Percentiles rank a stretch among this genome's conserved stretches.
Conservation (phyloP, 2,888 invertebrate genomes). For the Melipona beecheii region DNA sequence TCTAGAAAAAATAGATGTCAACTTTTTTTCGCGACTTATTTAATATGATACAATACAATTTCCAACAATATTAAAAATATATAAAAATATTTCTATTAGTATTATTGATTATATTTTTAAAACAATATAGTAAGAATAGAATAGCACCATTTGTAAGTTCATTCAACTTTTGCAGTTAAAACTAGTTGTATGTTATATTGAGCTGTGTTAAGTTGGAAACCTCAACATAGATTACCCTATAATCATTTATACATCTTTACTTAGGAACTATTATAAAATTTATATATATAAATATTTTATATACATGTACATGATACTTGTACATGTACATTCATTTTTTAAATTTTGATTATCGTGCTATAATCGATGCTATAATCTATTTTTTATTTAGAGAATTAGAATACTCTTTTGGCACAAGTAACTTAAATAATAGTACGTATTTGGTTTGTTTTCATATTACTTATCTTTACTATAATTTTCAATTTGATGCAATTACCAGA, state of each 20-base stretch:
- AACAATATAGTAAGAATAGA: constrained; percentile 35
- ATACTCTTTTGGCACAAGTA: constrained; percentile 70
- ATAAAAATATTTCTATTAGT: constrained; percentile 49
- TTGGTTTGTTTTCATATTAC: constrained; percentile 53
- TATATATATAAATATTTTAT: constrained; percentile 59
- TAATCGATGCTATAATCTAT: constrained; percentile 34
- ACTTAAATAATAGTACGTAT: constrained; percentile 61
- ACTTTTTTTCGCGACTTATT: not conserved
- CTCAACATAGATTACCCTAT: constrained; percentile 57
- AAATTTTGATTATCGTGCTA: constrained; percentile 53
- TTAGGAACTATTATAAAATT: constrained; percentile 61
- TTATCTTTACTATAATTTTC: constrained; percentile 43
- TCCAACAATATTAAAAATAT: constrained; percentile 41
- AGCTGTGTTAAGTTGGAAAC: constrained; percentile 19
- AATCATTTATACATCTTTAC: constrained; percentile 16
- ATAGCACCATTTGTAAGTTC: constrained; percentile 49
- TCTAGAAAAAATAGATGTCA: not conserved
- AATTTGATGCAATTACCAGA: constrained; percentile 65
- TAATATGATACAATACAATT: constrained; percentile 20
- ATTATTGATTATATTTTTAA: constrained; percentile 27
- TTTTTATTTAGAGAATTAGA: constrained; percentile 51
- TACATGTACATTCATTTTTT: constrained; percentile 28
- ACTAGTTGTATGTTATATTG: constrained; percentile 9
- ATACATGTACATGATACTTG: constrained; percentile 28
- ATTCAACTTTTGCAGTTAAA: constrained; percentile 11